Base-by-base conservation (phyloP, 2,113 vertebrate genomes). In the Benitochromis conjunctus region DNA sequence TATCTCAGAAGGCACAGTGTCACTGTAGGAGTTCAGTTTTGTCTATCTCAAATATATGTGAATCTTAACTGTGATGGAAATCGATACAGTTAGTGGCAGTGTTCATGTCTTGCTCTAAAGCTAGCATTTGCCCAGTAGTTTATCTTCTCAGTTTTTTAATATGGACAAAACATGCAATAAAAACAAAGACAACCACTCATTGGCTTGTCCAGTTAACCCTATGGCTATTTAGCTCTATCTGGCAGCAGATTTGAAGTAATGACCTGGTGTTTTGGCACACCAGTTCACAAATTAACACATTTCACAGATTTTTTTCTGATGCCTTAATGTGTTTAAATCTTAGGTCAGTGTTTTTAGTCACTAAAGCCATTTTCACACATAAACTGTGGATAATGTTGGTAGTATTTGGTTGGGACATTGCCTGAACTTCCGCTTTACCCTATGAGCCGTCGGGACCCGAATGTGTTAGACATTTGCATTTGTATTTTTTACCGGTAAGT, bases 331-430 rank as follows among this genome's bases (percentile, higher is more conserved):
- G 26, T 26, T 29, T 58, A 29, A 26, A 58, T 16, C 13, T 29
- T 58, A 29, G 24, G 13, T 29, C 26, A 13, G 56, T 29, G 26
- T 26, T 16, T 58, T 29, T 58, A 29, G 26, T 58, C 26, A 0
- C 26, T 16, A 58, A 58, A 58, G 26, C 26, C 56, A 34, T 19
- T 58, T 58, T 58, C 26, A 31, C 26, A 31, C 7, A 58, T 18
- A 4, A 31, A 26, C 26, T 58, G 13, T 0, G 4, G 1, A 62
- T 62, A 2, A 6, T 5, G 0, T 34, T 64, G 31, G 9, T 7
- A 36, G 31, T 12, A 0, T 19, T 64, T 36, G 18, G 9, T 31
- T 9, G 26, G 56, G 14, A 58, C 4, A 31, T 5, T 31, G 29
- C 29, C 13, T 9, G 56, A 58, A 58, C 56, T 16, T 58, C 24